Conservation (phyloP, 2,113 vertebrate species). For the Setophaga coronata region DNA sequence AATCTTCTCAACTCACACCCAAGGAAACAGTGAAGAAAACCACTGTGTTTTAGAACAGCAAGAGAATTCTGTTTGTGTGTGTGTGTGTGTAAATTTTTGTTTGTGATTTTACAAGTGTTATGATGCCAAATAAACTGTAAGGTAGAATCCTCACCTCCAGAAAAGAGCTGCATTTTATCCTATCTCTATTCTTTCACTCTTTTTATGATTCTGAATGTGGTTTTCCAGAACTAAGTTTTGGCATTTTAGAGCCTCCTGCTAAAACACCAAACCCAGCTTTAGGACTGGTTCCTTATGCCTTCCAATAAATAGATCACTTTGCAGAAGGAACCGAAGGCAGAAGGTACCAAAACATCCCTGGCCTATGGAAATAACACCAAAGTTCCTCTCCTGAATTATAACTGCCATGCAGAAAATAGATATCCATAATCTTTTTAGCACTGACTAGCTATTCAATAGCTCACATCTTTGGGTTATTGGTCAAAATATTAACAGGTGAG, state of each 20-base stretch:
- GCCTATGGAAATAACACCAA: not conserved
- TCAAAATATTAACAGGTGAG: not conserved
- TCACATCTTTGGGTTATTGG: not conserved
- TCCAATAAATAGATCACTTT: not conserved
- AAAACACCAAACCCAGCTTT: not conserved
- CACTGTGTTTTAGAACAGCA: not conserved
- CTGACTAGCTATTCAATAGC: not conserved
- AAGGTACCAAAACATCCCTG: not conserved
- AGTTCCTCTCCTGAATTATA: not conserved
- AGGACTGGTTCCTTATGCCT: not conserved
- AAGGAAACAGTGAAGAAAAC: constrained; percentile 21
- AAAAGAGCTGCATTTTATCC: not conserved
- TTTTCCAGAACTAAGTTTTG: not conserved
- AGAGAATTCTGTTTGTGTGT: not conserved
- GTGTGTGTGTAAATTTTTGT: not conserved
- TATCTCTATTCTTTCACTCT: not conserved
- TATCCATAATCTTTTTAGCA: not conserved
- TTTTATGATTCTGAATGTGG: not conserved
- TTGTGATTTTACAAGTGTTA: not conserved
- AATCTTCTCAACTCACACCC: constrained; percentile 64
- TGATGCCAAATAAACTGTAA: not conserved
- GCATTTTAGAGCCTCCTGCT: not conserved
- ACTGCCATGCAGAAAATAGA: not conserved
- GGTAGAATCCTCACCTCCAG: not conserved
- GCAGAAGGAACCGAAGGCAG: not conserved